Conservation (phyloP, 2,113 vertebrate species). For the Equus przewalskii region DNA sequence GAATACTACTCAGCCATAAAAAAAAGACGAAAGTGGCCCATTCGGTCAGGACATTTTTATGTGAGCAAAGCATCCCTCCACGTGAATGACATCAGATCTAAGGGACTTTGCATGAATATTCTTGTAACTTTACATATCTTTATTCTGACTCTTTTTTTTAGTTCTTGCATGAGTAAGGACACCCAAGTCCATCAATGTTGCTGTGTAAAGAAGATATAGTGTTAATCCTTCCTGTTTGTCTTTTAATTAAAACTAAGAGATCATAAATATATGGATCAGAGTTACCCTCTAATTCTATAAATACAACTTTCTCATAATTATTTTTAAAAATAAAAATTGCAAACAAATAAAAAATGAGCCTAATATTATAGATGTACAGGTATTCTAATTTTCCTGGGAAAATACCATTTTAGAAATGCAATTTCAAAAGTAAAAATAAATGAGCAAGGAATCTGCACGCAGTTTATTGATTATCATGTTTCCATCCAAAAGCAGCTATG, state of each 20-base stretch:
- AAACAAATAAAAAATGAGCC: neutral
- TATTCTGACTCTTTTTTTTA: neutral
- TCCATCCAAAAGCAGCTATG: neutral
- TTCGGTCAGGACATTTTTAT: neutral
- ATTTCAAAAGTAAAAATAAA: constrained; percentile 2
- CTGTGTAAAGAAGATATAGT: neutral
- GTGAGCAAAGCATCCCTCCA: neutral
- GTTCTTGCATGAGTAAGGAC: neutral
- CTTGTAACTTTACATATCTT: neutral
- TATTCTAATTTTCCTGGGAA: neutral
- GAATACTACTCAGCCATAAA: too few relatives aligned
- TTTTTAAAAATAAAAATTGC: constrained; percentile 21
- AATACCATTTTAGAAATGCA: neutral
- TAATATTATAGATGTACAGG: neutral
- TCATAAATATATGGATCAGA: neutral
- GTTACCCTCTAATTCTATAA: neutral
- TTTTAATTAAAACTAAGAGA: neutral
- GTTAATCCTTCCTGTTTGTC: neutral
- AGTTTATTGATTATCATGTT: neutral
- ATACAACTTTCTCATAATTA: neutral
- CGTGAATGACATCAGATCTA: too few relatives aligned
- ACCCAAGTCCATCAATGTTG: neutral
- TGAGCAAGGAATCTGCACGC: too few relatives aligned
- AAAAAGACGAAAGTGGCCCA: too few relatives aligned
- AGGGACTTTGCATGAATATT: neutral